Percentiles rank a stretch among this genome's conserved stretches.
Conservation (phyloP, 2,113 vertebrate genomes). For the Muscicapa adusta region DNA sequence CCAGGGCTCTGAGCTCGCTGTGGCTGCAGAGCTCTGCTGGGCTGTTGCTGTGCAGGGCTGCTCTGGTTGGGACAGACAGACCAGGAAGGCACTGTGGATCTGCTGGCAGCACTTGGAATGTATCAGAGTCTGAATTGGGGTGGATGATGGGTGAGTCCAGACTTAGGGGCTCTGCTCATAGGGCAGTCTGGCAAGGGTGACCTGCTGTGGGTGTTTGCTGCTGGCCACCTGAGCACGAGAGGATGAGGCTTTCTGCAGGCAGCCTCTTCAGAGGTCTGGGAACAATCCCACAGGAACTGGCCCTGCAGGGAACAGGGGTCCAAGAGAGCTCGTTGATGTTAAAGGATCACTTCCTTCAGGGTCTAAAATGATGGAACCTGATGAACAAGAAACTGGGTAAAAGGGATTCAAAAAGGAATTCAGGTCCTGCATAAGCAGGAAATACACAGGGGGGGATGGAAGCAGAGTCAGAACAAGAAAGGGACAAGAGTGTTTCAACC, state of each 20-base stretch:
- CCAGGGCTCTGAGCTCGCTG: not conserved
- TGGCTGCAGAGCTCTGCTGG: not conserved
- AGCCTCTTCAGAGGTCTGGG: not conserved
- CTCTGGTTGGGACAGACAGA: not conserved
- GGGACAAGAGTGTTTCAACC: not conserved
- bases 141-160: not conserved
- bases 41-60: not conserved
- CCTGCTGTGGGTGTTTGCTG: not conserved
- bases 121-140: not conserved
- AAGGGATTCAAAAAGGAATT: not conserved
- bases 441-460: not conserved
- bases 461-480: not conserved
- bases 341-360: not conserved
- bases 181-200: not conserved
- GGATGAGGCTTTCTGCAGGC: not conserved
- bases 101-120: not conserved
- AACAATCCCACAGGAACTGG: not conserved
- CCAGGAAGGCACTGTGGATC: not conserved
- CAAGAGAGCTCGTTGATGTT: not conserved
- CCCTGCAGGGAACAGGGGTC: not conserved
- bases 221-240: not conserved
- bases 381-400: not conserved
- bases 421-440: not conserved
- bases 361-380: not conserved
- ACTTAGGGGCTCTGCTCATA: fast-evolving